Conservation (phyloP, 2,888 invertebrate species). For the Meteorus cinctellus region DNA sequence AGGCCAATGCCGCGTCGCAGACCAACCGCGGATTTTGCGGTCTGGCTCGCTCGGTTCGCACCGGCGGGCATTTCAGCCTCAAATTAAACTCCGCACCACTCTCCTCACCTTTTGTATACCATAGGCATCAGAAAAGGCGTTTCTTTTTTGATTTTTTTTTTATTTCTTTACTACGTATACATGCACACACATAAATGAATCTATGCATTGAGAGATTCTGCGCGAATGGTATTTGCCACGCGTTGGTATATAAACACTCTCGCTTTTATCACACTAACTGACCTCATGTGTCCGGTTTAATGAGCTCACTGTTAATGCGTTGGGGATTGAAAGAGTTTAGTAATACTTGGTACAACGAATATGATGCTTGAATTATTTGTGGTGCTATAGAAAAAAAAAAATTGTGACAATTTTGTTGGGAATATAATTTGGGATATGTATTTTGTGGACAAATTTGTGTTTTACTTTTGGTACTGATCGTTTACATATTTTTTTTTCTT, state of each 20-base stretch:
- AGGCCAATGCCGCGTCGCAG: slow-evolving; percentile 8
- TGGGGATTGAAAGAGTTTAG: background rate
- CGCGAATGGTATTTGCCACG: background rate
- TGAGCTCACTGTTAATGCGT: background rate
- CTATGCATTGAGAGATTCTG: background rate
- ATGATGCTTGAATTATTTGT: background rate
- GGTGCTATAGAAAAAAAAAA: too few relatives aligned
- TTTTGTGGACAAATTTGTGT: too few relatives aligned
- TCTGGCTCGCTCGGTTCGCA: slow-evolving; percentile 46
- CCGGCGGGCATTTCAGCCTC: slow-evolving; percentile 54
- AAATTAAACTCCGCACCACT: slow-evolving; percentile 59
- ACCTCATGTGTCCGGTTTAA: background rate
- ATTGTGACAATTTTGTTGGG: too few relatives aligned
- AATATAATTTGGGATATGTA: too few relatives aligned
- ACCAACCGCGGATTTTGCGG: slow-evolving; percentile 51
- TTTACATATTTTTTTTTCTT: too few relatives aligned
- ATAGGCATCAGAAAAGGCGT: slow-evolving; percentile 1
- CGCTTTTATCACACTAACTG: background rate
- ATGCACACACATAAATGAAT: background rate
- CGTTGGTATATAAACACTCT: background rate
- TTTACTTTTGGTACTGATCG: too few relatives aligned
- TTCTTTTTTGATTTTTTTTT: background rate
- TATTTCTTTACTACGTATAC: background rate
- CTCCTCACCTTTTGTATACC: slow-evolving; percentile 4
- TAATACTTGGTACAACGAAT: background rate